A percentile compares a stretch with the other conserved stretches of the same genome.
phyloP scores from a whole-genome alignment of 2,113 vertebrate genomes.

The Gnathonemus longibarbis region DNA sequence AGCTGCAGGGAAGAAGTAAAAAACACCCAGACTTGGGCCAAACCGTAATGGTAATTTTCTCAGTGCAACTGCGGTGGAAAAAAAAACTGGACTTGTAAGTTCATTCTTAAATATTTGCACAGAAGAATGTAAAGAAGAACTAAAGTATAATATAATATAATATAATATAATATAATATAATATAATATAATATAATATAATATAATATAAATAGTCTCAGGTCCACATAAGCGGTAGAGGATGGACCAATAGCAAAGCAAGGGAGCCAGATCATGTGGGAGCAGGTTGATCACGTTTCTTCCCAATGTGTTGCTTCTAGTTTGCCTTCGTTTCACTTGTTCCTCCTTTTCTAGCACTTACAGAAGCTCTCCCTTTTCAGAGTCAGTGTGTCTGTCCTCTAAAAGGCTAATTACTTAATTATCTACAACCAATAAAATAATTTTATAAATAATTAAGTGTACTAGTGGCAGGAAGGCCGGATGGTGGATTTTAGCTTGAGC shows the following conservation, averaged over 20 bases:
- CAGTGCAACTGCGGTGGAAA: slow-evolving; percentile 30
- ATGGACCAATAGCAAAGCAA: not conserved
- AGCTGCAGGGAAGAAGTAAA: slow-evolving; percentile 10
- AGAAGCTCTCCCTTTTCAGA: not conserved
- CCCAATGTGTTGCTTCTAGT: not conserved
- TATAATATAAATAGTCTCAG: not conserved
- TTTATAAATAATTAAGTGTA: not conserved
- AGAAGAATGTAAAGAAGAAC: not conserved
- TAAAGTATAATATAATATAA: not conserved
- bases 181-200: not conserved
- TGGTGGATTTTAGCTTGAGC: not conserved
- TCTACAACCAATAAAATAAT: not conserved
- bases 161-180: not conserved
- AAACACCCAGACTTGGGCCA: slow-evolving; percentile 23
- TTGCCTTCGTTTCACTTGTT: not conserved
- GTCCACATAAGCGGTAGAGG: not conserved
- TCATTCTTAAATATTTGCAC: slow-evolving; percentile 19
- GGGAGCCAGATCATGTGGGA: not conserved
- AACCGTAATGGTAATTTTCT: slow-evolving; percentile 25
- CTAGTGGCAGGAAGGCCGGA: not conserved
- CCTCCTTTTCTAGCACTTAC: not conserved
- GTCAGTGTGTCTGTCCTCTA: not conserved
- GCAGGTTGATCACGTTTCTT: not conserved
- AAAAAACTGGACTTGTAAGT: slow-evolving; percentile 32
- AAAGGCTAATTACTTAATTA: not conserved